Evolutionary conservation across 53 echinoderm and acorn worm genomes (phyloP), one percentile per base, ranked within the genome.

Genomic region (Temnopleurus reevesii): DNA sequence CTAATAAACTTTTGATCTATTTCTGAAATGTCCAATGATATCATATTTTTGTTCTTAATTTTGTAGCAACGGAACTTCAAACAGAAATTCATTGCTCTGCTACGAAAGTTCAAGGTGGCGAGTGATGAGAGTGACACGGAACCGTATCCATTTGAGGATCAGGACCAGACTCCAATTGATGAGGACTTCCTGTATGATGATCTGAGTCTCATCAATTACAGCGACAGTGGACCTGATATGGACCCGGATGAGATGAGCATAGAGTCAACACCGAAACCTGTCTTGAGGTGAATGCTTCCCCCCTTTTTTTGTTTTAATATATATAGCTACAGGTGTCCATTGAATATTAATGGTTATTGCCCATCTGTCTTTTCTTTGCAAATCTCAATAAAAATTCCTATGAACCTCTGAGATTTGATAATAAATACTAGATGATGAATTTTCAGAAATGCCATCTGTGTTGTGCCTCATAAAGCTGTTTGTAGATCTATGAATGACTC

Each of bases 91-190:
- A 99, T 99, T 33, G 93, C 94, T 56, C 91, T 99, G 57, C 86
- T 99, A 86, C 93, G 96, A 88, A 96, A 96, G 81, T 95, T 99
- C 92, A 99, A 99, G 66, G 99, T 99, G 4, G 94, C 94, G 8
- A 97, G 97, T 77, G 99, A 99, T 60, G 99, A 96, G 83, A 95
- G 95, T 19, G 99, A 99, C 76, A 93, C 93, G 21, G 99, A 99
- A 56, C 99, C 94, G 60, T 95, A 92, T 64, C 93, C 94, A 15
- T 93, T 92, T 35, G 95, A 89, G 46, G 98, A 96, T 83, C 99
- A 93, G 85, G 96, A 96, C 64, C 93, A 91, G 63, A 94, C 93
- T 46, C 94, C 94, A 13, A 90, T 97, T 15, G 99, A 99, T 66
- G 94, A 94, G 53, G 96, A 99, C 90, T 99, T 96, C 91, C 87